Base-by-base conservation (phyloP, 35 echinoderm and acorn worm genomes). In the Eucidaris tribuloides region DNA sequence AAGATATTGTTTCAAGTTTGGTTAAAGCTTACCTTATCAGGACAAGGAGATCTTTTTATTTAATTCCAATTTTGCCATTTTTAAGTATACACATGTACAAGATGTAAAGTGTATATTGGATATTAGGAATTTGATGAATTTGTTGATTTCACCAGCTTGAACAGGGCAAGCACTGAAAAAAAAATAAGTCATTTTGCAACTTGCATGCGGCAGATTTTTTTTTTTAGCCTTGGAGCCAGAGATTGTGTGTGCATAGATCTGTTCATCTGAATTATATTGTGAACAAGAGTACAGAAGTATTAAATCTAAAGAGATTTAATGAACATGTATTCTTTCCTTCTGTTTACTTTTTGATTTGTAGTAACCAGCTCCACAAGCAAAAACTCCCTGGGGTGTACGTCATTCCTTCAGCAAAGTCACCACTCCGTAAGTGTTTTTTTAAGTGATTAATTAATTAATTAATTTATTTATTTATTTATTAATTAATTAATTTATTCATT, bases 361-460 rank as follows among this genome's bases (percentile, higher is more conserved):
- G 96, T 48, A 99, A 99, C 60, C 79, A 93, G 42, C 71, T 99
- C 35, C 87, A 88, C 30, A 99, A 99, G 62, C 91, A 99, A 33
- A 90, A 84, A 46, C 66, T 99, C 50, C 96, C 96, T 55, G 96
- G 96, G 7, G 79, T 99, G 39, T 89, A 99, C 85, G 96, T 99
- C 20, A 49, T 99, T 20, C 96, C 96, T 4, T 99, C 96, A 44
- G 96, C 90, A 40, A 84, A 81, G 81, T 93, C 96, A 42, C 86
- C 96, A 18, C 64, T 99, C 22, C 87, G 96, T 99, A 91, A 99
- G 96, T 97, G 79, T 48, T n/a, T n/a, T n/a, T n/a, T n/a, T n/a
- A n/a, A n/a, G n/a, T n/a, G n/a, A n/a, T n/a, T n/a, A n/a, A n/a
- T n/a, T n/a, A n/a, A n/a, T n/a, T n/a, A n/a, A n/a, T n/a, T n/a